Percentiles rank a stretch among this genome's conserved stretches.
Conservation (phyloP, 2,113 vertebrate genomes). For the Plotosus lineatus region DNA sequence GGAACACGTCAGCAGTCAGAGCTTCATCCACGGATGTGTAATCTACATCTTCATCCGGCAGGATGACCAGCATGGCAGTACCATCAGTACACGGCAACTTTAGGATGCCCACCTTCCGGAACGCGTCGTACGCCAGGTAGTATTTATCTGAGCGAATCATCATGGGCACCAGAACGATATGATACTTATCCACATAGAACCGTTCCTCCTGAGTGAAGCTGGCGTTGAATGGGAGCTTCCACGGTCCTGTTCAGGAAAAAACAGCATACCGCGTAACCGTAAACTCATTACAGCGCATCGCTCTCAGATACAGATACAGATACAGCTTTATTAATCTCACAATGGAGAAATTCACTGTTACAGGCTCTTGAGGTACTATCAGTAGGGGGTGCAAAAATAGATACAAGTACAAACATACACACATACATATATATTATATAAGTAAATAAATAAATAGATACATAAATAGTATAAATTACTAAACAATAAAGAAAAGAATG, state of each 20-base stretch:
- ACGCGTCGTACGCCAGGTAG: slow-evolving; percentile 78
- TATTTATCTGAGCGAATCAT: slow-evolving; percentile 80
- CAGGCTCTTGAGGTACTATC: too few relatives aligned
- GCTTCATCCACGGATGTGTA: slow-evolving; percentile 79
- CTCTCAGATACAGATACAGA: too few relatives aligned
- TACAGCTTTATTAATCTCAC: too few relatives aligned
- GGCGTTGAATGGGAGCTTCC: slow-evolving; percentile 77
- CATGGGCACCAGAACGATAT: slow-evolving; percentile 79
- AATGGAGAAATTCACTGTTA: too few relatives aligned
- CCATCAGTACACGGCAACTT: slow-evolving; percentile 80
- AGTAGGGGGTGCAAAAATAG: too few relatives aligned
- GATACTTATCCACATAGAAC: slow-evolving; percentile 84
- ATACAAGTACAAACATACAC: too few relatives aligned
- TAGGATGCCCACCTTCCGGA: slow-evolving; percentile 77
- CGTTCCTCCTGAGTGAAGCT: slow-evolving; percentile 72
- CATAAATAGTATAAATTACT: too few relatives aligned
- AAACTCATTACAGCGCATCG: background rate
- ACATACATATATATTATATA: too few relatives aligned
- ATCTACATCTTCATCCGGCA: slow-evolving; percentile 79
- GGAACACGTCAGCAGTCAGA: slow-evolving; percentile 76
- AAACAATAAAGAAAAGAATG: too few relatives aligned
- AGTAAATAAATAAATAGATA: too few relatives aligned
- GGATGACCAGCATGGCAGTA: slow-evolving; percentile 80
- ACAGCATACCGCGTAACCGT: background rate
- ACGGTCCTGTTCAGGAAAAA: slow-evolving; percentile 70